A percentile compares a stretch with the other conserved stretches of the same genome.
Conservation (phyloP, 1,140 invertebrate species). For the Whitmania pigra region DNA sequence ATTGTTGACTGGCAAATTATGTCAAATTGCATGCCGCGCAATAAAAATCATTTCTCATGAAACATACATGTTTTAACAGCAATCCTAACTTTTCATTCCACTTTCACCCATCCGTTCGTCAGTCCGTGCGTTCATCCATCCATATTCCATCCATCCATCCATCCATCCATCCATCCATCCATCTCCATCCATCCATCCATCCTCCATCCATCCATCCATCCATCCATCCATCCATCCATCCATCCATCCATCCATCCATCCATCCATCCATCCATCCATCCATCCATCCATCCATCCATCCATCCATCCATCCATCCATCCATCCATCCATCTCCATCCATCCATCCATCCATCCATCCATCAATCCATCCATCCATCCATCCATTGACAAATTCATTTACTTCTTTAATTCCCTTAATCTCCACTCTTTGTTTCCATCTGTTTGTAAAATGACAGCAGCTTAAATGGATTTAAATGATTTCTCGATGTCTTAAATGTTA, state of each 20-base stretch:
- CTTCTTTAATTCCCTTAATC: background rate
- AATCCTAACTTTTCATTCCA: background rate
- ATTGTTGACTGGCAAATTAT: background rate
- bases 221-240: constrained; percentile 5
- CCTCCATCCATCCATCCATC: constrained; percentile 5
- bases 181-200: constrained; percentile 14
- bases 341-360: constrained; percentile 6
- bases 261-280: constrained; percentile 10
- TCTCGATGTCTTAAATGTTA: no score
- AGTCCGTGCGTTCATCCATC: background rate
- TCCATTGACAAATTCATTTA: background rate
- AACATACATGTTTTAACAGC: background rate
- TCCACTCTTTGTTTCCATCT: background rate
- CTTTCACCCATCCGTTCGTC: background rate
- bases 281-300: constrained; percentile 12
- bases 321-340: background rate
- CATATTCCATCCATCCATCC: constrained; percentile 3
- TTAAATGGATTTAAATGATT: no score
- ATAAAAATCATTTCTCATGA: background rate
- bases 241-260: background rate
- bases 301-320: constrained; percentile 12
- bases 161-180: constrained; percentile 10
- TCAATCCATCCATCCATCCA: background rate
- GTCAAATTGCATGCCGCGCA: background rate
- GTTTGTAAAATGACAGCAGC: no score